Conservation (phyloP, 2,888 invertebrate species). For the Rhingia campestris region DNA sequence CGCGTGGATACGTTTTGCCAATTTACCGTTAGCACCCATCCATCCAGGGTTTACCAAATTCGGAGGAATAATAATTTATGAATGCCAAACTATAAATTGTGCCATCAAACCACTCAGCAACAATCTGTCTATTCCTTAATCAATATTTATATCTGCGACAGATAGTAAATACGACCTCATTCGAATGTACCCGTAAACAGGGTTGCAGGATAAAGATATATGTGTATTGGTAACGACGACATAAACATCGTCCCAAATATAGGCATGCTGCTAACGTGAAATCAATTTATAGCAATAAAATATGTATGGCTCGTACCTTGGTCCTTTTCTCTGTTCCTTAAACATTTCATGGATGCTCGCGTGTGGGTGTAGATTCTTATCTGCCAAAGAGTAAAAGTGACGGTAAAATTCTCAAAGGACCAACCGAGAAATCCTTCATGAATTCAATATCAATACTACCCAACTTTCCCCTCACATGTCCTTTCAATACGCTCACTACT, state of each 20-base stretch:
- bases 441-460: constrained; percentile 14
- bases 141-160: constrained; percentile 42
- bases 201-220: constrained; percentile 1
- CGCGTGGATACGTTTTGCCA: background rate
- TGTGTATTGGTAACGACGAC: background rate
- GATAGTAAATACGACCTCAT: constrained; percentile 12
- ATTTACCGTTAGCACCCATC: too few species aligned
- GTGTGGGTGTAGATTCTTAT: background rate
- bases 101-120: constrained; percentile 11
- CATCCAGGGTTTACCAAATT: too few species aligned
- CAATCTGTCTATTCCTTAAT: constrained; percentile 53
- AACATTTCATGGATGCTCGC: too few species aligned
- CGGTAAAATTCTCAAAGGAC: constrained; percentile 37
- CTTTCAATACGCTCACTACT: constrained; percentile 33
- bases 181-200: constrained; percentile 7
- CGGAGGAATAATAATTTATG: constrained; percentile 21
- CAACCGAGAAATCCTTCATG: constrained; percentile 41
- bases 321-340: constrained; percentile 4
- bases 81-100: constrained; percentile 27
- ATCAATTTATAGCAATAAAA: constrained; percentile 50
- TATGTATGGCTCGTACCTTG: constrained; percentile 51
- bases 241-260: background rate
- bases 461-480: background rate
- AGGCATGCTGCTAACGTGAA: constrained; percentile 1
- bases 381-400: constrained; percentile 26